These are phyloP conservation scores for Lophochroa leadbeateri DNA, from an alignment of 2,113 vertebrate species.

Conservation along the genomic window DNA sequence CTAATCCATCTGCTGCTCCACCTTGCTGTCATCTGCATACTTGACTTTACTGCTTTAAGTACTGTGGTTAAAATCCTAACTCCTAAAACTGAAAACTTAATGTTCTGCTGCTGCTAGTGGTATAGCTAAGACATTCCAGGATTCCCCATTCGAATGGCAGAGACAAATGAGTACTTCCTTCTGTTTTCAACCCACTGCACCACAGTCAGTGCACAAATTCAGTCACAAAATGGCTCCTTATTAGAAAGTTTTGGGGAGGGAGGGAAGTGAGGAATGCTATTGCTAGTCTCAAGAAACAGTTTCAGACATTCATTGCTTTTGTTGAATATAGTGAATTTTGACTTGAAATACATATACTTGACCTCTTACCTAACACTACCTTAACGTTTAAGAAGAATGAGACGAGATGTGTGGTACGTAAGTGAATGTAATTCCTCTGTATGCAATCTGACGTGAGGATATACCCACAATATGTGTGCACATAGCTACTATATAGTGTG, in stretches of 20 bases:
- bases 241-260: not conserved
- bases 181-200: not conserved
- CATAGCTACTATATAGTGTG: not conserved
- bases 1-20: not conserved
- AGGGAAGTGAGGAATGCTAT: rapidly evolving
- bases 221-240: not conserved
- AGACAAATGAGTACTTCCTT: not conserved
- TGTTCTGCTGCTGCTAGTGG: rapidly evolving
- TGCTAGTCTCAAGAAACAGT: rapidly evolving
- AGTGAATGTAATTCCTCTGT: not conserved
- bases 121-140: not conserved
- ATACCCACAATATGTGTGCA: not conserved
- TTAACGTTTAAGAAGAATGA: not conserved
- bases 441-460: not conserved
- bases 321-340: not conserved
- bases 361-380: not conserved
- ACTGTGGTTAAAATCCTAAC: not conserved
- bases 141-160: not conserved
- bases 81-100: not conserved
- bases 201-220: not conserved
- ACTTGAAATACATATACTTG: not conserved
- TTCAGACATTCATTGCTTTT: not conserved
- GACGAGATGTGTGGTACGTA: not conserved
- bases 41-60: not conserved
- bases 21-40: not conserved